Evolutionary conservation across 2,113 vertebrate genomes (phyloP).

Genomic region (Pelusios castaneus): DNA sequence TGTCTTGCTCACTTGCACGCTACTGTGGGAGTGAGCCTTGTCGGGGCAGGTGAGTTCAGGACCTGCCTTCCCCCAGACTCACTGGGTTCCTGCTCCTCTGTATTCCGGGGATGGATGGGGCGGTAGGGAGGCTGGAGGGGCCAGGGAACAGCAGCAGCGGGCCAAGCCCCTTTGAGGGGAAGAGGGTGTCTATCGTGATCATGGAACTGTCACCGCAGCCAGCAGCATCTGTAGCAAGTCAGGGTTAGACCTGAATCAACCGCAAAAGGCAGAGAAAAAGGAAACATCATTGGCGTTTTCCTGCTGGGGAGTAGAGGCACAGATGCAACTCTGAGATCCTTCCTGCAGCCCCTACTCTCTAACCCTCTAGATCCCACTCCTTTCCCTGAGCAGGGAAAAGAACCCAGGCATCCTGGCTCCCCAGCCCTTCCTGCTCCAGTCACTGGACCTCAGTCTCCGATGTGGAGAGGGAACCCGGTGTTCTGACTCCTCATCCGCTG

Average conservation of each 20-base stretch:
- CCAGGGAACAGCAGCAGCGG: neutral
- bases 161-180: neutral
- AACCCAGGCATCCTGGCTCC: neutral
- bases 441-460: neutral
- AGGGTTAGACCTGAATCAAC: neutral
- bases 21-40: neutral
- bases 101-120: neutral
- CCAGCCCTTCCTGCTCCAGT: neutral
- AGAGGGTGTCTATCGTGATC: neutral
- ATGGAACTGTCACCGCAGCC: neutral
- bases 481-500: neutral
- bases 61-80: neutral
- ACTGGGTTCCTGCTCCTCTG: fast-evolving
- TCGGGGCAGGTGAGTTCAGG: neutral
- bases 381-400: neutral
- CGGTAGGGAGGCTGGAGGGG: neutral
- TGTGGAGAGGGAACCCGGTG: neutral
- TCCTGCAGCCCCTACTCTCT: neutral
- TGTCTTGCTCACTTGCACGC: neutral
- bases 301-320: neutral
- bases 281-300: neutral
- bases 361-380: neutral
- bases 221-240: neutral
- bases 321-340: neutral
- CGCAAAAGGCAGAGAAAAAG: neutral